phyloP scores from a whole-genome alignment of 2,113 vertebrate genomes.

The Melierax canorus region DNA sequence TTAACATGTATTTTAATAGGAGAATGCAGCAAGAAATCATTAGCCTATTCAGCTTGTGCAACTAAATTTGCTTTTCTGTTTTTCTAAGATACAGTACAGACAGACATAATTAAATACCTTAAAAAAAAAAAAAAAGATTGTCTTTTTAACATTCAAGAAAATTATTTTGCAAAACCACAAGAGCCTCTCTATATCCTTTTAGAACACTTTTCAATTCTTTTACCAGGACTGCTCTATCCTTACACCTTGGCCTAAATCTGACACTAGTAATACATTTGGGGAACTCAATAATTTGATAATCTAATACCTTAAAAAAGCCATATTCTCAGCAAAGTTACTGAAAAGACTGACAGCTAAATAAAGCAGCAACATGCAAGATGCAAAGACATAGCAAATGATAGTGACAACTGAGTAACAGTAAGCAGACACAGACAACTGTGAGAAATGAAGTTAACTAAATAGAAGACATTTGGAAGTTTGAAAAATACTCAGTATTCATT shows the following conservation, averaged over 20 bases:
- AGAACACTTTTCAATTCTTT: not conserved
- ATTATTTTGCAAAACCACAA: not conserved
- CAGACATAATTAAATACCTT: not conserved
- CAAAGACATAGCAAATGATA: not conserved
- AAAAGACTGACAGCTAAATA: not conserved
- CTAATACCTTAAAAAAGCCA: not conserved
- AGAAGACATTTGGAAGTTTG: not conserved
- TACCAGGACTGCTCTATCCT: not conserved
- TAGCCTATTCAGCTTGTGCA: not conserved
- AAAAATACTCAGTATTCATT: not conserved
- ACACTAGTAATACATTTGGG: not conserved
- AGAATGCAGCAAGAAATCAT: not conserved
- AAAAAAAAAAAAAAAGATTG: fast-evolving
- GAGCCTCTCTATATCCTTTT: not conserved
- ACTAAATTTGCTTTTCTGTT: not conserved
- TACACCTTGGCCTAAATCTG: not conserved
- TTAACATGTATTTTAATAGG: not conserved
- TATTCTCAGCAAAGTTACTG: not conserved
- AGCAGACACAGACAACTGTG: not conserved
- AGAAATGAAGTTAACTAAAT: not conserved
- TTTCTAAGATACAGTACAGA: not conserved
- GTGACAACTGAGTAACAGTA: not conserved
- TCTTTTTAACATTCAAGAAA: not conserved
- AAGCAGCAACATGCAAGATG: not conserved
- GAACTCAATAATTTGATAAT: not conserved